A percentile compares a stretch with the other conserved stretches of the same genome.
Evolutionary conservation across 2,113 vertebrate species (phyloP).

Genomic region (Triplophysa rosa): DNA sequence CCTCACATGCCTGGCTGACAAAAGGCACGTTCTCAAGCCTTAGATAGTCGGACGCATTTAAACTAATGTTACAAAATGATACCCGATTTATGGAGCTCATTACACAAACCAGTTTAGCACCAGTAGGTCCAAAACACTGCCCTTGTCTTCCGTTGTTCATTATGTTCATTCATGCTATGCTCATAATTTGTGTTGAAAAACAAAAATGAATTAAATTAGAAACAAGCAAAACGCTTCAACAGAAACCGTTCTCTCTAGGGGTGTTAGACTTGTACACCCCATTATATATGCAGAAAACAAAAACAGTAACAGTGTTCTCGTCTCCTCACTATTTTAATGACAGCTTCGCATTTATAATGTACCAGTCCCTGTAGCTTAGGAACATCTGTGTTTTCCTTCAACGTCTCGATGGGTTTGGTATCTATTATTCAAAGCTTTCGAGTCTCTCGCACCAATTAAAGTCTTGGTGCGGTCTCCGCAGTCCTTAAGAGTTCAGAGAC

Average conservation of each 20-base stretch:
- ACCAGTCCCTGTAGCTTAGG: neutral
- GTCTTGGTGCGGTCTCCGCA: neutral
- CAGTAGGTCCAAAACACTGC: too few species aligned
- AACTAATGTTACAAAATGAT: neutral
- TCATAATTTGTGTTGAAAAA: neutral
- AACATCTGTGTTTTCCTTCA: constrained; percentile 4
- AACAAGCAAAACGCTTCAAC: too few species aligned
- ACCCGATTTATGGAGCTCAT: neutral
- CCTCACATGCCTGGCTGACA: too few species aligned
- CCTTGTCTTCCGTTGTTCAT: too few species aligned
- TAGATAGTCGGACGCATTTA: neutral
- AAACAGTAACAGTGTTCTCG: neutral
- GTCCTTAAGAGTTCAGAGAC: neutral
- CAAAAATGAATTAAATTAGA: neutral
- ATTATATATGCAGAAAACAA: neutral
- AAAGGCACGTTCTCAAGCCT: neutral
- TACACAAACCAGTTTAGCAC: neutral
- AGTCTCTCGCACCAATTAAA: constrained; percentile 33
- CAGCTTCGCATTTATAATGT: constrained; percentile 1
- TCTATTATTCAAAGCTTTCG: constrained; percentile 26
- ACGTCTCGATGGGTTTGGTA: constrained; percentile 18
- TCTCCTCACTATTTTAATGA: neutral
- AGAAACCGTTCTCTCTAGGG: too few species aligned
- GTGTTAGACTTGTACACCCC: too few species aligned
- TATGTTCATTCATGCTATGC: too few species aligned